A percentile compares a stretch with the other conserved stretches of the same genome.
phyloP scores from a whole-genome alignment of 2,113 vertebrate species.

The Bubalus kerabau region DNA sequence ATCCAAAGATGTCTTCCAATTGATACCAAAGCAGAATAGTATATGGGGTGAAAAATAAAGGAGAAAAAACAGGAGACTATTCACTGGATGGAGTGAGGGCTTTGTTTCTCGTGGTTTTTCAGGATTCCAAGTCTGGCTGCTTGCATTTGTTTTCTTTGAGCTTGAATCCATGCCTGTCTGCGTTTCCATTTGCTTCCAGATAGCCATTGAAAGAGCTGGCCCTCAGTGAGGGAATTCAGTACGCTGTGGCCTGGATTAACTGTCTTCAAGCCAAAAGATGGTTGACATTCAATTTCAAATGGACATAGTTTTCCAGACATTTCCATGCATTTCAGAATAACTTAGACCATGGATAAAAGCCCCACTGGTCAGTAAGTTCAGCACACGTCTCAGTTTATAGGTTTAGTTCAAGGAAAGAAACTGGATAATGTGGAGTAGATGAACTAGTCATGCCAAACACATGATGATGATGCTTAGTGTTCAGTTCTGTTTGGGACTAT shows the following conservation, averaged over 20 bases:
- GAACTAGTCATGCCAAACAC: neutral
- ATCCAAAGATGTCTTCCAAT: neutral
- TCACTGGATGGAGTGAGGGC: neutral
- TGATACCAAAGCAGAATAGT: neutral
- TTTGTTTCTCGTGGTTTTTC: slow-evolving; percentile 29
- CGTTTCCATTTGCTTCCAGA: slow-evolving; percentile 59
- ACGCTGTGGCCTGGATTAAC: neutral
- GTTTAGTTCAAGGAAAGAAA: neutral
- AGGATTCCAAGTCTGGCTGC: slow-evolving; percentile 28
- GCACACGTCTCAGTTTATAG: neutral
- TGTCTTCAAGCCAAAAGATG: slow-evolving; percentile 41
- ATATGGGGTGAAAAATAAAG: neutral
- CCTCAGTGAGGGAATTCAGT: neutral
- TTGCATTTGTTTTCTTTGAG: slow-evolving; percentile 49
- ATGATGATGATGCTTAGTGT: neutral
- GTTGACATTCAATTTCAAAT: slow-evolving; percentile 45
- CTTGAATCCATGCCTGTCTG: slow-evolving; percentile 39
- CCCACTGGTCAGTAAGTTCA: neutral
- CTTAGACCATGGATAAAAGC: neutral
- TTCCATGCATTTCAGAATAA: slow-evolving; percentile 37
- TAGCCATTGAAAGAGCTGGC: slow-evolving; percentile 47
- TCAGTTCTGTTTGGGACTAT: neutral
- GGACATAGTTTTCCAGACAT: slow-evolving; percentile 3
- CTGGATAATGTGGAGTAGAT: neutral
- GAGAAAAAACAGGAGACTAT: neutral